A percentile compares a stretch with the other conserved stretches of the same genome.
Conservation (phyloP, 2,797 vertebrate species). For the Mionectes olivaceus region DNA sequence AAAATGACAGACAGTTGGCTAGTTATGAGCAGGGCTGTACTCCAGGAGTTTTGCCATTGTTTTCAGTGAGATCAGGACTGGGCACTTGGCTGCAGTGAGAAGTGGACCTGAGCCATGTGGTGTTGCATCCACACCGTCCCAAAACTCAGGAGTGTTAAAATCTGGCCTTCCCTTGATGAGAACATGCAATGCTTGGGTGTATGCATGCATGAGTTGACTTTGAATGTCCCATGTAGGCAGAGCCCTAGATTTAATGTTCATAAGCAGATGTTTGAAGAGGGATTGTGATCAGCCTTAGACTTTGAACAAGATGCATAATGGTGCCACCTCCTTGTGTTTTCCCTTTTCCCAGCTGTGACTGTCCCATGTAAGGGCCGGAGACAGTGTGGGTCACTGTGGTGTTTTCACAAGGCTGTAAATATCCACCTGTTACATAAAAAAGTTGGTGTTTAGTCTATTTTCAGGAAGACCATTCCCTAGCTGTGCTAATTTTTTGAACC, state of each 20-base stretch:
- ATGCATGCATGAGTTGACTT: not conserved
- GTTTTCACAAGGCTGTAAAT: constrained; percentile 16
- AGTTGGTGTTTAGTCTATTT: not conserved
- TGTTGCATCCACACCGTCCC: constrained; percentile 12
- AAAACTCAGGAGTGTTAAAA: constrained; percentile 36
- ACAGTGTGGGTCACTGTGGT: not conserved
- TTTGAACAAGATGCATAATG: not conserved
- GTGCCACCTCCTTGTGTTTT: not conserved
- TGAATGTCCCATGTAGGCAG: not conserved
- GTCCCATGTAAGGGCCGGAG: not conserved
- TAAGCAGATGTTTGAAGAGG: not conserved
- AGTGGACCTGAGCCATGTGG: not conserved
- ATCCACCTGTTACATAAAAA: not conserved
- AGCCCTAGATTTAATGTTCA: not conserved
- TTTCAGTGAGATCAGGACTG: constrained; percentile 34
- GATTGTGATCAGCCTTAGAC: not conserved
- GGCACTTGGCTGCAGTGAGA: constrained; percentile 30
- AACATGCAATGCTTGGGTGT: not conserved
- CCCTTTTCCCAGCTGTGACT: not conserved
- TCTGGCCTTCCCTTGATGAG: not conserved
- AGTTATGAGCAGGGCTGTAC: not conserved
- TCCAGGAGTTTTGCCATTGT: constrained; percentile 17
- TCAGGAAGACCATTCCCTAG: not conserved
- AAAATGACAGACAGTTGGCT: not conserved
- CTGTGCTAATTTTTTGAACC: constrained; percentile 10